Evolutionary conservation across 2,888 invertebrate genomes (phyloP).

Genomic region (Drosophila meridiana): DNA sequence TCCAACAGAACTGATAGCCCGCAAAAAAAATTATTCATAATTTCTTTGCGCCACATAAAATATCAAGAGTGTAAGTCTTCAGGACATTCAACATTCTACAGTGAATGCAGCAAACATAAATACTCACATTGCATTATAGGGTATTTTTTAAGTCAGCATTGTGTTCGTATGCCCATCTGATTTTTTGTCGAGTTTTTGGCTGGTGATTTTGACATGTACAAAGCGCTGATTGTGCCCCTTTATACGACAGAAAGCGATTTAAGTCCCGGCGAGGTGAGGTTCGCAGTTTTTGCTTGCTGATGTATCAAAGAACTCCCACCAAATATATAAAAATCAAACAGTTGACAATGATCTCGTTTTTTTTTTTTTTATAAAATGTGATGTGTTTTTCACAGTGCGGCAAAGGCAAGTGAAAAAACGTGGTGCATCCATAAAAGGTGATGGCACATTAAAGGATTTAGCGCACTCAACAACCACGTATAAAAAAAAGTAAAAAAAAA

Average conservation of each 20-base stretch:
- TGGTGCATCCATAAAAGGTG: conserved; percentile 44
- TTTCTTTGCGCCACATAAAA: too few relatives aligned
- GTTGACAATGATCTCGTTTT: conserved; percentile 21
- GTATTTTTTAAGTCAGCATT: not conserved
- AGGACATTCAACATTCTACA: not conserved
- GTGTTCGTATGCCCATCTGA: not conserved
- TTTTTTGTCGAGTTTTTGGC: conserved; percentile 7
- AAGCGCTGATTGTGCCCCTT: conserved; percentile 63
- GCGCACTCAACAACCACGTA: conserved; percentile 48
- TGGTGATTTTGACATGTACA: conserved; percentile 50
- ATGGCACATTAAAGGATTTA: conserved; percentile 63
- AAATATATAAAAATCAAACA: conserved; percentile 29
- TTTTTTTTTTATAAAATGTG: conserved; percentile 41
- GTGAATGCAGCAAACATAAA: not conserved
- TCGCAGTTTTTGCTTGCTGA: conserved; percentile 22
- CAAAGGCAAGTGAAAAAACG: conserved; percentile 30
- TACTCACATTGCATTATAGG: not conserved
- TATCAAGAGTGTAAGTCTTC: not conserved
- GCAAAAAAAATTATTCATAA: too few relatives aligned
- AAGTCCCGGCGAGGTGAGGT: not conserved
- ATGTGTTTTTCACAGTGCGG: conserved; percentile 51
- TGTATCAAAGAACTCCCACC: conserved; percentile 8
- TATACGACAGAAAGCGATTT: conserved; percentile 1
- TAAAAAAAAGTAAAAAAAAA: conserved; percentile 4
- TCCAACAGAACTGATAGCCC: too few relatives aligned